Conservation (phyloP, 2,797 vertebrate genomes). For the Xyrichtys novacula region DNA sequence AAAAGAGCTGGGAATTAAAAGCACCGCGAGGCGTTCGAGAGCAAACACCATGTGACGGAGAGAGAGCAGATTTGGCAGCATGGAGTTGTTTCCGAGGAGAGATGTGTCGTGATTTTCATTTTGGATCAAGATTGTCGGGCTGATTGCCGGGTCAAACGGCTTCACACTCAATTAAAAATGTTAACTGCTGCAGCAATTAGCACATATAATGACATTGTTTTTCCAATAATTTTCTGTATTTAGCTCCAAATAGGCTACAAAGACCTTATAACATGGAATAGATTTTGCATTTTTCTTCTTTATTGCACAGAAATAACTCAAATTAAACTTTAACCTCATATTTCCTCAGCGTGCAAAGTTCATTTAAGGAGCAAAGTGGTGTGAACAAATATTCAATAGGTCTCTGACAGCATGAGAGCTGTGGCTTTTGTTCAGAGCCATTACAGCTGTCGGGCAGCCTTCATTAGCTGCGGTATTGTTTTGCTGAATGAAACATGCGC, state of each 20-base stretch:
- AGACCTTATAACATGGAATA: not conserved
- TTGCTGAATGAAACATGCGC: conserved; percentile 1
- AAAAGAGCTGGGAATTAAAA: conserved; percentile 41
- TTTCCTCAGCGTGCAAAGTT: conserved; percentile 36
- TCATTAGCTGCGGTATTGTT: conserved; percentile 33
- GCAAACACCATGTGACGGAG: conserved; percentile 15
- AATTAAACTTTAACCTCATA: conserved; percentile 25
- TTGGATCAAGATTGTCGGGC: conserved; percentile 9
- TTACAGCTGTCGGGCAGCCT: conserved; percentile 15
- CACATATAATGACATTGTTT: conserved; percentile 2
- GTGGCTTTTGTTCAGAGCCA: conserved; percentile 16
- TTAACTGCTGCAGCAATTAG: conserved; percentile 38
- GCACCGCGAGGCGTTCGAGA: conserved; percentile 21
- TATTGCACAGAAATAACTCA: conserved; percentile 17
- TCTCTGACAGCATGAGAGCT: conserved; percentile 11
- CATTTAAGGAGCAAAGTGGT: conserved; percentile 31
- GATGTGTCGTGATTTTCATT: conserved; percentile 13
- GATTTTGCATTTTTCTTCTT: conserved; percentile 12
- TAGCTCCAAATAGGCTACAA: conserved; percentile 15
- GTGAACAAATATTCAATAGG: conserved; percentile 26
- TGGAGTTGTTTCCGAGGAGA: conserved; percentile 3
- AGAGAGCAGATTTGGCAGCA: conserved; percentile 11
- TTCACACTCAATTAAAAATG: conserved; percentile 52
- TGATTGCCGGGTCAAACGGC: conserved; percentile 42
- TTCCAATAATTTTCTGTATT: conserved; percentile 6